Evolutionary conservation across 64 coral and sea anemone species (phyloP).

Genomic region (Montipora efflorescens): DNA sequence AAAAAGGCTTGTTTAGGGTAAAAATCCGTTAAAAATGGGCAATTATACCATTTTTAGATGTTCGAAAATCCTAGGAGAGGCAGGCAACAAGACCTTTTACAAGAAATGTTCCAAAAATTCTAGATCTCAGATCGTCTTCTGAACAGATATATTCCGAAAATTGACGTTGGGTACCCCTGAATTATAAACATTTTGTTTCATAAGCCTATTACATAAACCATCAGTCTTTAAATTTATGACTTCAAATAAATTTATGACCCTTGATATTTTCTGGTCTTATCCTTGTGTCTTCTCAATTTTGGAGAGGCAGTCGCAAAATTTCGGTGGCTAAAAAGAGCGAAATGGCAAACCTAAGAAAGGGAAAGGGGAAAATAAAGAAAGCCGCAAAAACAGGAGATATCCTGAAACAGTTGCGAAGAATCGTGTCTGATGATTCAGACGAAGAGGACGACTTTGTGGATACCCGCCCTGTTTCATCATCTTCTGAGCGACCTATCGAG

Average conservation of each 20-base stretch:
- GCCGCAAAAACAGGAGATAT: not conserved
- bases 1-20: not conserved
- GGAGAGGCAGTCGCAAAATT: not conserved
- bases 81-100: not conserved
- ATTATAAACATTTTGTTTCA: not conserved
- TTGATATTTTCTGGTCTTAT: slow-evolving; percentile 16
- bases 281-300: slow-evolving; percentile 10
- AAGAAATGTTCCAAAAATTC: not conserved
- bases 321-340: slow-evolving; percentile 7
- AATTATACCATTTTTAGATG: not conserved
- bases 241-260: slow-evolving; percentile 5
- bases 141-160: not conserved
- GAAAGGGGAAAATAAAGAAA: slow-evolving; percentile 16
- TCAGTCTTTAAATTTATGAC: not conserved
- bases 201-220: not conserved
- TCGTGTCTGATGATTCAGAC: not conserved
- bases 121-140: not conserved
- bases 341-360: slow-evolving; percentile 15
- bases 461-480: too few relatives aligned
- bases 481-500: too few relatives aligned
- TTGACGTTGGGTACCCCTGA: not conserved
- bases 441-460: too few relatives aligned
- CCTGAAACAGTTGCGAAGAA: not conserved
- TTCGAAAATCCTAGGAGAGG: not conserved
- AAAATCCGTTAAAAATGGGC: not conserved